Base-by-base conservation (phyloP, 2,113 vertebrate species). In the Grallaria varia region DNA sequence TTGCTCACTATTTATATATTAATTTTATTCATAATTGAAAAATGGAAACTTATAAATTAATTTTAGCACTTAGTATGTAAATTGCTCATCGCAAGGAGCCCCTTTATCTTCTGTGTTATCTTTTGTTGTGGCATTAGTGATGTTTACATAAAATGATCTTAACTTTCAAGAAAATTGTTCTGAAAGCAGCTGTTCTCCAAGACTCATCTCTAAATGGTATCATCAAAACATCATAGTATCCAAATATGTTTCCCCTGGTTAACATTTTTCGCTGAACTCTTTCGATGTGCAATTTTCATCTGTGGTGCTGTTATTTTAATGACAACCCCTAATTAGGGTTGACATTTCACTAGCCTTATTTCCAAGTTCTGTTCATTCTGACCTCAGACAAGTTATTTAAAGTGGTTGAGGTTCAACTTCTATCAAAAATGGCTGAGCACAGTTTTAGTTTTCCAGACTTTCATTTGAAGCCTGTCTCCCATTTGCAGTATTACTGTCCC, bases 381-480 rank as follows among this genome's bases (percentile, higher is more conserved):
- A 91, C 68, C 76, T 90, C 64, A 75, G n/a, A 79, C 10, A 85
- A 89, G 49, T 75, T 87, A 82, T 78, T 91, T 79, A 87, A 89
- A 91, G 27, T 18, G 82, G n/a, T 45, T 71, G 55, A 62, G 14
- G 18, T 83, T 66, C 33, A 80, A 19, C 67, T 93, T 80, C 63
- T 56, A 27, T 73, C 6, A 66, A 62, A 90, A 85, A 30, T 37
- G 4, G 4, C 22, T 49, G 11, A 53, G 24, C 12, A 22, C 17
- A 31, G 22, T 58, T 33, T 68, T 80, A 30, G 8, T 79, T 91
- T 89, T 78, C 15, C 40, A 16, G 9, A 79, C n/a, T 64, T 10
- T 50, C 21, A 21, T 53, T 66, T 74, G 47, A 92, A 62, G 17
- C 60, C 63, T 67, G 6, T 76, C 49, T 89, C 85, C n/a, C 37